Evolutionary conservation across 2,113 vertebrate genomes (phyloP).

Genomic region (Cinclus cinclus): DNA sequence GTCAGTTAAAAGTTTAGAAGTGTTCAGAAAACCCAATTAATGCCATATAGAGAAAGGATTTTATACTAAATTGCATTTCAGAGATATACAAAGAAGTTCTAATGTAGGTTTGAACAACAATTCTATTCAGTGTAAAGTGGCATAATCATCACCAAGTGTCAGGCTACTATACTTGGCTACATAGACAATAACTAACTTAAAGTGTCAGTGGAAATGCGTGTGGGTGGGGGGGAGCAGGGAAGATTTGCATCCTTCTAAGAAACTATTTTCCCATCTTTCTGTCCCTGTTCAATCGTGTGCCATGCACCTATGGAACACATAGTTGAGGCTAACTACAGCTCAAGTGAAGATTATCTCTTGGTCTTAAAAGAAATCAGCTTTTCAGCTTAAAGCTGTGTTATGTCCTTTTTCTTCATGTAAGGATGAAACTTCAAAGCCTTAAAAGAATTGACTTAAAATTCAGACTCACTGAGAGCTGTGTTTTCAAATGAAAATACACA

Average conservation of each 20-base stretch:
- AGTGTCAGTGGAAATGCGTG: neutral
- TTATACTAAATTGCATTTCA: neutral
- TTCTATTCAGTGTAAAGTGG: neutral
- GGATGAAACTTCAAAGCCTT: neutral
- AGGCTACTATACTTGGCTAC: neutral
- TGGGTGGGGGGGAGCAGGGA: accelerated
- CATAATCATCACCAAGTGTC: neutral
- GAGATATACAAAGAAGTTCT: neutral
- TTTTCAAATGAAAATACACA: neutral
- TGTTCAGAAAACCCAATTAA: neutral
- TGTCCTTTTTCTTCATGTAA: neutral
- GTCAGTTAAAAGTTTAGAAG: neutral
- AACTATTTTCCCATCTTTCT: neutral
- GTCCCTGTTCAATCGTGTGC: neutral
- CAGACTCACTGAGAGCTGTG: neutral
- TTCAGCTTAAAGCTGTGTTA: neutral
- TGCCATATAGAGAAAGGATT: neutral
- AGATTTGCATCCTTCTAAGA: neutral
- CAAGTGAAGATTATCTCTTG: neutral
- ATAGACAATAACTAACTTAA: neutral
- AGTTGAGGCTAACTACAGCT: neutral
- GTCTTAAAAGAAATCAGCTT: constrained; percentile 6
- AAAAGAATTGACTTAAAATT: neutral
- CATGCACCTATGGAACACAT: accelerated
- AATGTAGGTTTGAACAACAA: neutral